Percentiles rank a stretch among this genome's conserved stretches.
Conservation (phyloP, 2,797 vertebrate species). For the Phyllotis vaccarum region DNA sequence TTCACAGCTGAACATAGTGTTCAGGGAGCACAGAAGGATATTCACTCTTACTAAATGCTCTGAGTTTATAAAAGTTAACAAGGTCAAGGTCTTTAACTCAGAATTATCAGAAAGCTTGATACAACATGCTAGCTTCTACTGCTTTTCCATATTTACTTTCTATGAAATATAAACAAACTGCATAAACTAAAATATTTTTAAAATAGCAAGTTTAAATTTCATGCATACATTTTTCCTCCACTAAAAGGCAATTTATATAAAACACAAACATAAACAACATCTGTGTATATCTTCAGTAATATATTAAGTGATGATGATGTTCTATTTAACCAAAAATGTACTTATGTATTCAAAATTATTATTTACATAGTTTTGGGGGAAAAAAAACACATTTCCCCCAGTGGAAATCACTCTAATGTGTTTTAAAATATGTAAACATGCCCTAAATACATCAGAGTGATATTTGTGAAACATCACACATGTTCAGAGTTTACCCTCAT, state of each 20-base stretch:
- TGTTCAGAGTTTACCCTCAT: constrained; percentile 65
- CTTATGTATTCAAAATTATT: constrained; percentile 71
- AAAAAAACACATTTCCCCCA: constrained; percentile 48
- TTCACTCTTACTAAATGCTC: not conserved
- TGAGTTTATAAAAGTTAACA: constrained; percentile 25
- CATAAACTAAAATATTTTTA: constrained; percentile 68
- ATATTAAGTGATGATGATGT: constrained; percentile 76
- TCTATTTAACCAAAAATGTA: constrained; percentile 79
- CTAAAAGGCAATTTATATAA: constrained; percentile 81
- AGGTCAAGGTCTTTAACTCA: constrained; percentile 25
- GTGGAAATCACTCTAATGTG: constrained; percentile 71
- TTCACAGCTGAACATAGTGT: not conserved
- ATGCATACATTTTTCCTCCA: constrained; percentile 74
- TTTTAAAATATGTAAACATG: constrained; percentile 78
- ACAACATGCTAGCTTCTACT: constrained; percentile 43
- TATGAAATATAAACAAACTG: constrained; percentile 72
- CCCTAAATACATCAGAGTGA: constrained; percentile 66
- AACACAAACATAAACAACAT: constrained; percentile 81
- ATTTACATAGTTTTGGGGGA: constrained; percentile 68
- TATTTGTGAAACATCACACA: constrained; percentile 76
- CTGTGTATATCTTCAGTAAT: constrained; percentile 76
- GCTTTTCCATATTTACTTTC: constrained; percentile 67
- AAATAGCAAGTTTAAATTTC: constrained; percentile 72
- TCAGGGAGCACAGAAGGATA: not conserved
- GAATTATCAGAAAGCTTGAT: constrained; percentile 35